Evolutionary conservation across 2,113 vertebrate species (phyloP).

Genomic region (Malurus melanocephalus): DNA sequence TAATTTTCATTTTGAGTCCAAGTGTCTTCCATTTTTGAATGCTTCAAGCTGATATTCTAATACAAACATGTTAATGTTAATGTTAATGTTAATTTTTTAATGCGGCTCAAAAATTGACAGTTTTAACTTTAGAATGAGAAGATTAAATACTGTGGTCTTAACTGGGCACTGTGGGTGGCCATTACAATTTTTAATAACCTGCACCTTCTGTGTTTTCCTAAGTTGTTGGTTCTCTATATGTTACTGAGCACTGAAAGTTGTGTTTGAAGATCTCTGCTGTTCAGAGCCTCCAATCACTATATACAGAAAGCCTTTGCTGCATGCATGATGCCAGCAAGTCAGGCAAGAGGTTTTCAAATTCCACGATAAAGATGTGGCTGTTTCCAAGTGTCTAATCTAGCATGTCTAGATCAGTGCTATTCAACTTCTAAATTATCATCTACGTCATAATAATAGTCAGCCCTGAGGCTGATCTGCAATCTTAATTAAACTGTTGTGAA

Average conservation of each 20-base stretch:
- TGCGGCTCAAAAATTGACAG: background rate
- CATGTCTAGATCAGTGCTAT: background rate
- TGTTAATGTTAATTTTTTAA: background rate
- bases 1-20: background rate
- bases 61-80: background rate
- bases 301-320: background rate
- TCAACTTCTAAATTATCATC: slow-evolving; percentile 10
- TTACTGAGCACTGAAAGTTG: background rate
- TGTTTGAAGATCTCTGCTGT: background rate
- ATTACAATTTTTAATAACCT: background rate
- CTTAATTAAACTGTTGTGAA: slow-evolving; percentile 40
- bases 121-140: background rate
- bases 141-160: background rate
- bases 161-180: background rate
- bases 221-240: background rate
- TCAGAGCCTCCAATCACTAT: background rate
- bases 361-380: background rate
- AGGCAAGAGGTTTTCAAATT: background rate
- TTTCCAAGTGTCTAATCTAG: slow-evolving; percentile 8
- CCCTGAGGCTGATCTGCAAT: background rate
- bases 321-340: background rate
- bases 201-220: background rate
- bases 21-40: background rate
- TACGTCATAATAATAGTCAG: background rate
- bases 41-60: background rate